phyloP scores from a whole-genome alignment of 2,113 vertebrate species.

The Ondatra zibethicus region DNA sequence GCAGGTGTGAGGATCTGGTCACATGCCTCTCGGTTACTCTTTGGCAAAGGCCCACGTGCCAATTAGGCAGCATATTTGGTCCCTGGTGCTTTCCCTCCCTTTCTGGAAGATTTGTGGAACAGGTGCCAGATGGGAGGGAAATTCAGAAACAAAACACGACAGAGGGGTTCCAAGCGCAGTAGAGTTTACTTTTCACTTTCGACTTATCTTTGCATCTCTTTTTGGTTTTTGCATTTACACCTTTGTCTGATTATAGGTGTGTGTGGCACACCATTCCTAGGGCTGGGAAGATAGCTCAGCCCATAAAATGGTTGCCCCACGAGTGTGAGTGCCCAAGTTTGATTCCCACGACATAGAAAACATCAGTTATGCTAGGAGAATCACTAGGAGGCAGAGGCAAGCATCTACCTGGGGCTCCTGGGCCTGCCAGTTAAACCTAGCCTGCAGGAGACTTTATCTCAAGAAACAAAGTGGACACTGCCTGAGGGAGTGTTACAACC shows the following conservation, averaged over 20 bases:
- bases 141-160: neutral
- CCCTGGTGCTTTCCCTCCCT: neutral
- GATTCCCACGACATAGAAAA: neutral
- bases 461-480: neutral
- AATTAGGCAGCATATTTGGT: neutral
- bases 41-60: neutral
- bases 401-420: neutral
- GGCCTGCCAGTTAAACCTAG: neutral
- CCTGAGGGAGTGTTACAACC: neutral
- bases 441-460: neutral
- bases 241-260: neutral
- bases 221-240: neutral
- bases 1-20: neutral
- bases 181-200: neutral
- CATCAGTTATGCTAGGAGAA: neutral
- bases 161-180: neutral
- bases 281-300: neutral
- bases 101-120: neutral
- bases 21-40: neutral
- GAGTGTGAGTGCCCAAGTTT: neutral
- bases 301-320: neutral
- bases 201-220: neutral
- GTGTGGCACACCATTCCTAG: neutral
- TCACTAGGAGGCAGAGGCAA: neutral
- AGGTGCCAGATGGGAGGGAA: neutral